Conservation (phyloP, 2,797 vertebrate genomes). For the Malurus splendens region DNA sequence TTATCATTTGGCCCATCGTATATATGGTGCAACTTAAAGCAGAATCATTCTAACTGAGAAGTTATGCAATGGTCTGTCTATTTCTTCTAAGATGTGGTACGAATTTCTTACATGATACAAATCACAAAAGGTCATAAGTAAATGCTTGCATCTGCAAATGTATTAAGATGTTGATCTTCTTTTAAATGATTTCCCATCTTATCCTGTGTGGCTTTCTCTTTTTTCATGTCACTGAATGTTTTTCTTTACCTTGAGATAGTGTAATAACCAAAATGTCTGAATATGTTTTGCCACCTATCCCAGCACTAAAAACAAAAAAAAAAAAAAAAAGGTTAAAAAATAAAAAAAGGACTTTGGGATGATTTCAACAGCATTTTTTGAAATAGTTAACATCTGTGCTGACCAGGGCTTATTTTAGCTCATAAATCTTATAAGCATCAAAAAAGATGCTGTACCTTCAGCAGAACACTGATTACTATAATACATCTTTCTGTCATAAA, state of each 20-base stretch:
- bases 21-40: not conserved
- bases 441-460: slow-evolving; percentile 1
- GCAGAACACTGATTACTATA: not conserved
- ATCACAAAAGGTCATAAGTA: not conserved
- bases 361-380: not conserved
- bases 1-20: not conserved
- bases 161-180: not conserved
- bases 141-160: not conserved
- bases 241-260: not conserved
- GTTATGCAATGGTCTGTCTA: not conserved
- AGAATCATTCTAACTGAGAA: not conserved
- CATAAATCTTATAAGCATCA: slow-evolving; percentile 12
- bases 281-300: not conserved
- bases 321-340: not conserved
- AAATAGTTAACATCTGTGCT: not conserved
- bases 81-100: not conserved
- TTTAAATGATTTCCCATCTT: not conserved
- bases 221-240: not conserved
- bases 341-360: not conserved
- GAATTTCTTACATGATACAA: not conserved
- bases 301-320: not conserved
- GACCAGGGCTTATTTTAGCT: not conserved
- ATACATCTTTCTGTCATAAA: slow-evolving; percentile 1
- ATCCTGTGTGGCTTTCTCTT: not conserved
- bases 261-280: not conserved